Conservation (phyloP, 2,888 invertebrate species). For the Melinaea menophilus region DNA sequence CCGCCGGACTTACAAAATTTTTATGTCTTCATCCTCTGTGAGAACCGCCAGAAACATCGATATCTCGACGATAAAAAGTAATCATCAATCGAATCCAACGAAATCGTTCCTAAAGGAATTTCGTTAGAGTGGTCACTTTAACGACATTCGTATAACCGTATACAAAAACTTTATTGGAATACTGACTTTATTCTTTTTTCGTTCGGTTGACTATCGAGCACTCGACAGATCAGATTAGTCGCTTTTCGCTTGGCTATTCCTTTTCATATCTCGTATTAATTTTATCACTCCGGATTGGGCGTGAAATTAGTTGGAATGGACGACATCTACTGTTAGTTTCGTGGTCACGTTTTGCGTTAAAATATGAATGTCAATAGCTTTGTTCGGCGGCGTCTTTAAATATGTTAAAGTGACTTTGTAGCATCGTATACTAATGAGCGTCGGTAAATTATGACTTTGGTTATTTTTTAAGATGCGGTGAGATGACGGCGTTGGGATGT, state of each 20-base stretch:
- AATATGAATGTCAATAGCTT: constrained; percentile 69
- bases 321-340: constrained; percentile 56
- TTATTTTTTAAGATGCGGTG: constrained; percentile 61
- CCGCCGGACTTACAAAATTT: constrained; percentile 66
- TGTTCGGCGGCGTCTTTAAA: constrained; percentile 58
- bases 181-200: constrained; percentile 58
- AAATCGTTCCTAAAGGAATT: constrained; percentile 57
- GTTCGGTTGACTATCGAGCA: constrained; percentile 47
- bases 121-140: constrained; percentile 65
- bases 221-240: constrained; percentile 43
- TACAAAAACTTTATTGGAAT: constrained; percentile 63
- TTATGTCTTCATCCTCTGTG: constrained; percentile 75
- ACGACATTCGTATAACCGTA: constrained; percentile 67
- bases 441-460: constrained; percentile 63
- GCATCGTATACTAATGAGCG: constrained; percentile 65
- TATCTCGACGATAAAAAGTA: constrained; percentile 47
- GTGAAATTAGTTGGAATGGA: constrained; percentile 67
- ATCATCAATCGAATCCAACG: constrained; percentile 56
- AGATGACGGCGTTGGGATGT: constrained; percentile 65
- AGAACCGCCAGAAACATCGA: constrained; percentile 55
- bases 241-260: constrained; percentile 51
- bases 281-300: constrained; percentile 70
- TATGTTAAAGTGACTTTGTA: constrained; percentile 49
- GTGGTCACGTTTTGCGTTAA: constrained; percentile 67
- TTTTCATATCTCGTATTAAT: constrained; percentile 53